Percentiles rank a stretch among this genome's conserved stretches.
Conservation (phyloP, 2,797 vertebrate genomes). For the Apogon hyalosoma region DNA sequence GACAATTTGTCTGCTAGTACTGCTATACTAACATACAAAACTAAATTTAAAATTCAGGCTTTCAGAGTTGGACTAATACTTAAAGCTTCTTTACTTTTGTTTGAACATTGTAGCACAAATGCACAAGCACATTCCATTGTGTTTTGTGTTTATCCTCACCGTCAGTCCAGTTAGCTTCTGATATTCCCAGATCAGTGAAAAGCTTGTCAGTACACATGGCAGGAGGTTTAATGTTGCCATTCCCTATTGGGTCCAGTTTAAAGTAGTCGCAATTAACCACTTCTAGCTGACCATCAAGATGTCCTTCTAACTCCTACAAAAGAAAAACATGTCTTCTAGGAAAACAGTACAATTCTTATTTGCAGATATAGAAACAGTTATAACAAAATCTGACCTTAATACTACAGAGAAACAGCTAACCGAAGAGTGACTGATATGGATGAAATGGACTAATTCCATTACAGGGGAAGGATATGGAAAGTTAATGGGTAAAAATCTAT, state of each 20-base stretch:
- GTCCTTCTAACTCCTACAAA: conserved; percentile 84
- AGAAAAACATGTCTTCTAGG: conserved; percentile 1
- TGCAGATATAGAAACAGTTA: too few species aligned
- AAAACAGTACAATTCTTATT: too few species aligned
- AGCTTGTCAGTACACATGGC: conserved; percentile 84
- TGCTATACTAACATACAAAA: too few species aligned
- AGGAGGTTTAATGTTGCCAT: conserved; percentile 80
- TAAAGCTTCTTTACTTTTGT: too few species aligned
- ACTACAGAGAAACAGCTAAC: too few species aligned
- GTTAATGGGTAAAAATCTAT: neutral
- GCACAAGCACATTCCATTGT: too few species aligned
- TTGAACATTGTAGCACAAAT: too few species aligned
- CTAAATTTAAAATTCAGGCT: too few species aligned
- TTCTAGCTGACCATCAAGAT: conserved; percentile 85
- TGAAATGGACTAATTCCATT: neutral
- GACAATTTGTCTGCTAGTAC: too few species aligned
- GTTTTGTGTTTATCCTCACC: conserved; percentile 78
- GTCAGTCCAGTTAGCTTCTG: conserved; percentile 87
- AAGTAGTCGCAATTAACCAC: conserved; percentile 92
- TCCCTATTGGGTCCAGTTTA: conserved; percentile 86
- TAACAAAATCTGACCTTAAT: too few species aligned
- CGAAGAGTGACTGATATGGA: too few species aligned
- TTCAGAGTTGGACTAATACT: too few species aligned
- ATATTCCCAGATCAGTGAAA: conserved; percentile 88
- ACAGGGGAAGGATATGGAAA: neutral